Evolutionary conservation across 2,113 vertebrate species (phyloP), one percentile per base, ranked within the genome.

Genomic region (Catagonus wagneri): DNA sequence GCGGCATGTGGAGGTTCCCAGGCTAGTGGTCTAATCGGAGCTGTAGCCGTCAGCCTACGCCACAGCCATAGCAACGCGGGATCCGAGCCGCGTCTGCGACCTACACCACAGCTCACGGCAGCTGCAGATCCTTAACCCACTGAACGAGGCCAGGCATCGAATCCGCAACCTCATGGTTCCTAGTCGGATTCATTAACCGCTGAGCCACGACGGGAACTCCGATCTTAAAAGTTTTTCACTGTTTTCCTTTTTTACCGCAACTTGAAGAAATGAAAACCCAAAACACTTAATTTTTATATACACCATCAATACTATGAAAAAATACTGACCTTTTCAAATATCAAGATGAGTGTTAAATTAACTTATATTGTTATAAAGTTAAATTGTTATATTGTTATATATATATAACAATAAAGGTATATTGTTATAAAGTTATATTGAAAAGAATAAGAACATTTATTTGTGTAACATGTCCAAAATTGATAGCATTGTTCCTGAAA

Each of bases 401-500:
- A n/a, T n/a, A n/a, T n/a, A n/a, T n/a, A n/a, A n/a, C n/a, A n/a
- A n/a, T n/a, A n/a, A n/a, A n/a, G n/a, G n/a, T n/a, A 44, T 44
- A 44, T 44, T 44, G 44, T 44, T 44, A 44, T 44, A 44, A 44
- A 44, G 44, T 44, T 44, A 44, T 44, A 44, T 8, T 97, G 96
- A 97, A 97, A 97, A 98, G 89, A 89, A 97, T 58, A 98, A 86
- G 39, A 10, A 76, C 7, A 85, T 85, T 98, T 97, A 90, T 72
- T 84, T 97, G 94, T 86, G 95, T 76, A 97, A 97, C n/a, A 71
- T 68, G 89, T 97, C 96, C 89, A 97, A 97, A 94, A 93, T 6
- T 91, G 96, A 98, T 97, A 95, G 92, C 69, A 90, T 34, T 95
- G 95, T 88, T 95, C 87, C 85, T 89, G 97, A 98, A 98, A 98